These are phyloP conservation scores for Amniataba percoides DNA, from an alignment of 2,797 vertebrate species.

Conservation along the genomic window DNA sequence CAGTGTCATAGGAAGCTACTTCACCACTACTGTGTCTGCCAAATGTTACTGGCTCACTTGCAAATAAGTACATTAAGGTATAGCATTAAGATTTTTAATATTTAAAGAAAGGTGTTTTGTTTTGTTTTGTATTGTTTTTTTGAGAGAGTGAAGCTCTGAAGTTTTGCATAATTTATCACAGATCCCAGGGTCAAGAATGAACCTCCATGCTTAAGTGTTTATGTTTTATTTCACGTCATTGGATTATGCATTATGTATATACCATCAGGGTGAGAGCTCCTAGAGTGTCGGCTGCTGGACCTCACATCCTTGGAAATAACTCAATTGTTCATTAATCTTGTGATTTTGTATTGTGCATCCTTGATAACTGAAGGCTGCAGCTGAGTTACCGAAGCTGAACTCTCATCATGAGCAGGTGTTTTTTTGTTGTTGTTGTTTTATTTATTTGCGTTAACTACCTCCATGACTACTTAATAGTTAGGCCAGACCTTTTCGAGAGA, in stretches of 20 bases:
- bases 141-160: not conserved
- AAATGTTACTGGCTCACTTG: constrained; percentile 3
- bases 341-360: not conserved
- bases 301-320: not conserved
- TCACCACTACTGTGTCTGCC: not conserved
- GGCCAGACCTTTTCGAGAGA: not conserved
- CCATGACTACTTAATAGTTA: not conserved
- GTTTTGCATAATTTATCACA: not conserved
- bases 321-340: not conserved
- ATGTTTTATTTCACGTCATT: not conserved
- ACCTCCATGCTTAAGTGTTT: not conserved
- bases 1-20: not conserved
- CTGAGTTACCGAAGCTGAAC: not conserved
- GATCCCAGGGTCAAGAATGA: not conserved
- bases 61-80: not conserved
- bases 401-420: not conserved
- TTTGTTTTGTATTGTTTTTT: too few species aligned
- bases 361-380: not conserved
- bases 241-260: not conserved
- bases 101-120: not conserved
- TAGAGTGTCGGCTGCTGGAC: not conserved
- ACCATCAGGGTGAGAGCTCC: not conserved
- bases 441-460: too few species aligned
- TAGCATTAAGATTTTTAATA: not conserved
- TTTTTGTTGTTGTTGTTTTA: not conserved